A percentile compares a stretch with the other conserved stretches of the same genome.
phyloP scores from a whole-genome alignment of 2,888 invertebrate genomes.

The Seladonia tumulorum region DNA sequence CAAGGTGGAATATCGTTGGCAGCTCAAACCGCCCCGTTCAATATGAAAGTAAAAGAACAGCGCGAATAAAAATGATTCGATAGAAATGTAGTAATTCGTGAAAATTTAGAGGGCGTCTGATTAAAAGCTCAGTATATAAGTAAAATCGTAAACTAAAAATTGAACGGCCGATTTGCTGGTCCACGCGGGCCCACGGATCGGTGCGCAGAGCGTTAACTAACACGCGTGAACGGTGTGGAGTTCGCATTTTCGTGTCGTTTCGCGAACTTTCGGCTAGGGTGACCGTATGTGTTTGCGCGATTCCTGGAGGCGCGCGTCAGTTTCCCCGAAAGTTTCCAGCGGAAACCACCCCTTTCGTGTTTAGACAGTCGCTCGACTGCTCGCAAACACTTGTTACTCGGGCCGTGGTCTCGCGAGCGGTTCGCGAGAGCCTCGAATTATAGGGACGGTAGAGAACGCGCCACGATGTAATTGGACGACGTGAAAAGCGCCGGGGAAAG shows the following conservation, averaged over 20 bases:
- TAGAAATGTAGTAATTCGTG: not conserved
- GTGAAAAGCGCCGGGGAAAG: constrained; percentile 1
- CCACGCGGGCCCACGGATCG: not conserved
- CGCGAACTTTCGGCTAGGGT: not conserved
- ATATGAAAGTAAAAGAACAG: not conserved
- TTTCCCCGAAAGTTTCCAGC: not conserved
- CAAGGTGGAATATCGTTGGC: too few species aligned
- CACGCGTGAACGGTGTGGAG: not conserved
- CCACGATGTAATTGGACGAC: constrained; percentile 10
- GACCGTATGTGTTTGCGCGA: not conserved
- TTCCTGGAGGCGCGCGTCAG: not conserved
- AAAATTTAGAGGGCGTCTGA: too few species aligned
- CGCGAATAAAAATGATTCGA: not conserved
- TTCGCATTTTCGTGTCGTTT: not conserved
- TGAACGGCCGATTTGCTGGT: not conserved
- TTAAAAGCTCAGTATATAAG: not conserved
- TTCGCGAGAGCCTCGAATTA: constrained; percentile 35
- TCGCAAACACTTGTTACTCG: not conserved
- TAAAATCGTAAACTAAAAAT: not conserved
- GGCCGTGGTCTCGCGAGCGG: not conserved
- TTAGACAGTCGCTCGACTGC: not conserved
- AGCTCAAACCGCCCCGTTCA: not conserved
- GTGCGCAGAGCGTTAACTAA: not conserved
- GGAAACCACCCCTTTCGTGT: not conserved
- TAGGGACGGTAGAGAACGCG: not conserved